phyloP scores from a whole-genome alignment of 2,113 vertebrate genomes.

The Eonycteris spelaea region DNA sequence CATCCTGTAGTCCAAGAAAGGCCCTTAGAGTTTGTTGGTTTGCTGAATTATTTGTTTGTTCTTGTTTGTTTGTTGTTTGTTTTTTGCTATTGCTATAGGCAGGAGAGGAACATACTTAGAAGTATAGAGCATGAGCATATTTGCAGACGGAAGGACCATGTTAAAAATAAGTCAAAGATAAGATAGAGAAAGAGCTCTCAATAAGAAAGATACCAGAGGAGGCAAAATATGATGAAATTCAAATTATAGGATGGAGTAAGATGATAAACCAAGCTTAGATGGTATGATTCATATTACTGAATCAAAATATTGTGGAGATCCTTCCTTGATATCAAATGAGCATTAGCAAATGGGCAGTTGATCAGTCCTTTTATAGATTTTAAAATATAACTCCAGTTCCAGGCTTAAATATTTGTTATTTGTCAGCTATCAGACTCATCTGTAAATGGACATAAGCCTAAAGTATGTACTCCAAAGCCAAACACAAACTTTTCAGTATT shows the following conservation, averaged over 20 bases:
- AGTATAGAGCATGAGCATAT: background rate
- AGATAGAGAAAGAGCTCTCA: background rate
- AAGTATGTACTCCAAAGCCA: background rate
- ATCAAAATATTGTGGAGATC: background rate
- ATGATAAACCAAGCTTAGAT: background rate
- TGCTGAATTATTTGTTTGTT: background rate
- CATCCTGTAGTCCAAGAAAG: background rate
- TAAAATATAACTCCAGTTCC: background rate
- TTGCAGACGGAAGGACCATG: background rate
- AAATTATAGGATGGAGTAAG: background rate
- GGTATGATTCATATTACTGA: background rate
- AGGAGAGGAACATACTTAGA: background rate
- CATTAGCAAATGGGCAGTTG: background rate
- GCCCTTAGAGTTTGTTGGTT: background rate
- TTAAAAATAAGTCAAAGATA: background rate
- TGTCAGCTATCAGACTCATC: background rate
- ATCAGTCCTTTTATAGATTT: background rate
- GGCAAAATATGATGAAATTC: background rate
- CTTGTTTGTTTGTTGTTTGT: background rate
- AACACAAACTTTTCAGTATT: background rate
- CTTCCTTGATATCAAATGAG: background rate
- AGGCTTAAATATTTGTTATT: background rate
- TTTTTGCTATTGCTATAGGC: background rate
- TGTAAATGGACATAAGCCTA: background rate
- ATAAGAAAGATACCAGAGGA: background rate